Conservation (phyloP, 2,888 invertebrate genomes). For the Mongoloraphidia duomilia region DNA sequence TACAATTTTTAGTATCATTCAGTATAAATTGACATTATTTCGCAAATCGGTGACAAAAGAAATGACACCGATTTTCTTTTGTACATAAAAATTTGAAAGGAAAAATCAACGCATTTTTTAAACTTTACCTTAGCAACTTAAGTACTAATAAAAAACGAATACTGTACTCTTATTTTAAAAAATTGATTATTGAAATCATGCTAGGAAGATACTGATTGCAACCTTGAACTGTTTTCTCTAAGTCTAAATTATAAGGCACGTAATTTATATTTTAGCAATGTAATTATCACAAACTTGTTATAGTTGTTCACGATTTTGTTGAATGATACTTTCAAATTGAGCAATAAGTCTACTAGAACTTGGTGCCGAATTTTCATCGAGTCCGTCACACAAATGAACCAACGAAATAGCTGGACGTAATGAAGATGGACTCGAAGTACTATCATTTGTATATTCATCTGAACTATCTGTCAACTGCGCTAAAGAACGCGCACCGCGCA, state of each 20-base stretch:
- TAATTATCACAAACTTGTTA: neutral
- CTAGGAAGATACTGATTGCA: too few relatives aligned
- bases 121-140: too few relatives aligned
- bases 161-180: constrained; percentile 1
- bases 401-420: constrained; percentile 53
- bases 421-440: constrained; percentile 16
- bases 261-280: constrained; percentile 1
- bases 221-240: too few relatives aligned
- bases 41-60: too few relatives aligned
- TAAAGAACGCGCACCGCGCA: constrained; percentile 15
- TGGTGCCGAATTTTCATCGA: constrained; percentile 44
- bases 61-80: too few relatives aligned
- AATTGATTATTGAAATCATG: constrained; percentile 1
- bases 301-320: constrained; percentile 32
- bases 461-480: constrained; percentile 30
- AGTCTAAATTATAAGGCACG: neutral
- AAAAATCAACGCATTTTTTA: too few relatives aligned
- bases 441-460: constrained; percentile 28
- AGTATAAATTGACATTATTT: too few relatives aligned
- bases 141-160: too few relatives aligned
- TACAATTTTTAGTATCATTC: too few relatives aligned
- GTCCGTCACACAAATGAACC: constrained; percentile 51
- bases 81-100: too few relatives aligned
- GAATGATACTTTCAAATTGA: constrained; percentile 69
- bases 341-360: constrained; percentile 63